Base-by-base conservation (phyloP, 2,797 vertebrate species). In the Hemibagrus guttatus region DNA sequence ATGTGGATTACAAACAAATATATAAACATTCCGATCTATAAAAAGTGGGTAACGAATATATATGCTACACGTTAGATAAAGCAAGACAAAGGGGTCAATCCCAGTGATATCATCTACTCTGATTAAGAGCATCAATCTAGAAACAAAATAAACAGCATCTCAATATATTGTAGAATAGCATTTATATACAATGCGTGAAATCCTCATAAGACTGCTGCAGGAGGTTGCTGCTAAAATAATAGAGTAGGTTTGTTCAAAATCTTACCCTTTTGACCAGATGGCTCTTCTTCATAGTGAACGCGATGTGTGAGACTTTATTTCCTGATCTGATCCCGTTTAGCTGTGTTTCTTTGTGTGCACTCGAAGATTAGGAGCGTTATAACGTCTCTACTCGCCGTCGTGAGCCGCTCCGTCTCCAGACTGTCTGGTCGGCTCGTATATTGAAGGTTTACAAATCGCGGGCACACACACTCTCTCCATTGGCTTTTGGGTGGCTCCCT, bases 211-310 rank as follows among this genome's bases (percentile, higher is more conserved):
- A 12, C 39, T 39, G 14, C 56, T 17, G 21, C 71, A 75, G 46
- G 52, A n/a, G 23, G 12, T 7, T 71, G 35, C 8, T 26, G 2
- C 16, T 63, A 28, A 21, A 23, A 63, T 35, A 19, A 63, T 3
- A 82, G 8, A n/a, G n/a, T 23, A 26, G 21, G 13, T 28, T 23
- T 84, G 58, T 84, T 31, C 2, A 54, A 21, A 63, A 58, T 72
- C 92, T 92, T 84, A 93, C 92, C 92, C 92, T 87, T 91, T 92
- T 92, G 21, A 91, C 89, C 89, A 90, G 83, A 89, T 92, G 92
- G 89, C 90, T 93, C 87, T 92, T 93, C 91, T 92, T 93, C 92
- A 93, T 93, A 75, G 59, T 92, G 87, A 84, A 72, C 59, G 17
- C 13, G 71, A 52, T 59, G 46, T 71, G 61, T 75, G 56, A 63